Conservation (phyloP, 2,797 vertebrate species). For the Acrocephalus scirpaceus region DNA sequence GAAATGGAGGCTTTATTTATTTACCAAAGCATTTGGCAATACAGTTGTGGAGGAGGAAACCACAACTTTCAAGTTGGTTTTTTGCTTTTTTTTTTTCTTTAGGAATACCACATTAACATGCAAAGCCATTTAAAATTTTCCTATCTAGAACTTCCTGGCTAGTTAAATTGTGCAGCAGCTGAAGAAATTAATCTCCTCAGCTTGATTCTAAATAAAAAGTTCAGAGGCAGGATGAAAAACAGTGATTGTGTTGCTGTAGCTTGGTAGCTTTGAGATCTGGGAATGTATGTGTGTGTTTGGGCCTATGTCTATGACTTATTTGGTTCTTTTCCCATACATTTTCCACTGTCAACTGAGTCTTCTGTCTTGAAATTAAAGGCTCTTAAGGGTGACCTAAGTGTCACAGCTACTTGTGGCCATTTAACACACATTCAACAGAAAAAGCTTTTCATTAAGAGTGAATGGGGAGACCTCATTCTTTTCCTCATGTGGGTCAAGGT, state of each 20-base stretch:
- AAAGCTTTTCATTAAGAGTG: slow-evolving; percentile 25
- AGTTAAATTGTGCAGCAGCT: neutral
- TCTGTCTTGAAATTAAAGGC: slow-evolving; percentile 35
- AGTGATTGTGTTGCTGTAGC: neutral
- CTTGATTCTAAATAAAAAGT: slow-evolving; percentile 4
- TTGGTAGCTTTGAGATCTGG: neutral
- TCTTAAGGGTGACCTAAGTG: slow-evolving; percentile 45
- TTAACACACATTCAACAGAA: slow-evolving; percentile 20
- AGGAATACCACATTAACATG: neutral
- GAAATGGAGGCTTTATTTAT: neutral
- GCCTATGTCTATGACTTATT: neutral
- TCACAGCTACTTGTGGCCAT: slow-evolving; percentile 38
- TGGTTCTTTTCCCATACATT: neutral
- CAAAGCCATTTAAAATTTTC: neutral
- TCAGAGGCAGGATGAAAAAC: neutral
- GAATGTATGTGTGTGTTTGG: too few species aligned
- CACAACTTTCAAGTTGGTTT: neutral
- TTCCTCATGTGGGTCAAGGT: neutral
- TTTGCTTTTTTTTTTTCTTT: neutral
- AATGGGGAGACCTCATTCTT: slow-evolving; percentile 11
- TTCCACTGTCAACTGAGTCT: slow-evolving; percentile 1
- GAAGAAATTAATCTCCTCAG: neutral
- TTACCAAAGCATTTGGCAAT: slow-evolving; percentile 4
- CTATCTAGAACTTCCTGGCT: neutral
- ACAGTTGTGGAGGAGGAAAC: neutral